phyloP scores from a whole-genome alignment of 2,113 vertebrate species.

The Cebidichthys violaceus region DNA sequence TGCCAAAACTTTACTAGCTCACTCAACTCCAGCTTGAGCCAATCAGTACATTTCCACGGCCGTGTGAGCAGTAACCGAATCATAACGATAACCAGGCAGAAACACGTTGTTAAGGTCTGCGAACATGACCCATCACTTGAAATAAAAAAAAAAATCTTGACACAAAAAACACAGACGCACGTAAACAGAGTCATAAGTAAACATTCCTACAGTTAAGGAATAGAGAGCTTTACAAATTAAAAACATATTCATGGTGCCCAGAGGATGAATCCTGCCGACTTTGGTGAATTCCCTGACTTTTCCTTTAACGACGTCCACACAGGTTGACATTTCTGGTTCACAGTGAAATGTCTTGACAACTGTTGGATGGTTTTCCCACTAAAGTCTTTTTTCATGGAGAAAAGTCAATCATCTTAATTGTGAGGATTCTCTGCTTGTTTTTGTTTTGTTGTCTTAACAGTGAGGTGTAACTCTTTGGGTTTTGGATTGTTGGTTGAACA shows the following conservation, averaged over 20 bases:
- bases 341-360: background rate
- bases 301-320: background rate
- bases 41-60: conserved; percentile 13
- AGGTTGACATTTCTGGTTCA: background rate
- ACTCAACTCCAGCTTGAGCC: conserved; percentile 44
- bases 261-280: background rate
- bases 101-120: conserved; percentile 47
- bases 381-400: background rate
- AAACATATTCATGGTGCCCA: background rate
- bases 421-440: background rate
- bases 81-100: conserved; percentile 18
- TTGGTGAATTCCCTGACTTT: background rate
- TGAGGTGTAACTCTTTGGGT: background rate
- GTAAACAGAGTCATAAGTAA: background rate
- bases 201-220: background rate
- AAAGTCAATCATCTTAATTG: background rate
- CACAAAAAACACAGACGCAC: conserved; percentile 1
- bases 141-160: background rate
- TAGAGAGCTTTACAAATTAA: background rate
- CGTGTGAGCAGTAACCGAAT: conserved; percentile 24
- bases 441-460: background rate
- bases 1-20: conserved; percentile 58
- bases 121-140: conserved; percentile 9
- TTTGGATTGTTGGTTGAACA: background rate
- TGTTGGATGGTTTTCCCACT: background rate